Evolutionary conservation across 2,797 vertebrate genomes (phyloP).

Genomic region (Bovichtus variegatus): DNA sequence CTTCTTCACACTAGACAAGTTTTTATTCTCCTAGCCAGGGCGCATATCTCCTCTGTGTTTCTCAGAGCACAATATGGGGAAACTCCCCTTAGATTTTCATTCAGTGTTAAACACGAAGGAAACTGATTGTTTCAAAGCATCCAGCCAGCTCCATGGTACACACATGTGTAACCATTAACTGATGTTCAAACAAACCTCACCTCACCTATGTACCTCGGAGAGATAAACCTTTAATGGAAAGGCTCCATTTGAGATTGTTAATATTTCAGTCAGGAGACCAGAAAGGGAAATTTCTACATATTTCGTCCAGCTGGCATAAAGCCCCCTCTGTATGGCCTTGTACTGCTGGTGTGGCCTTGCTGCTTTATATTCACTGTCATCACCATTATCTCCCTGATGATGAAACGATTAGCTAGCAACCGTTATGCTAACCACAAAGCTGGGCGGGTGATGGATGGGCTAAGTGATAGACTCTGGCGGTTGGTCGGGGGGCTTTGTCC

Average conservation of each 20-base stretch:
- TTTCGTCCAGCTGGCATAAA: constrained; percentile 37
- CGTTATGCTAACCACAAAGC: constrained; percentile 86
- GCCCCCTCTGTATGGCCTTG: not conserved
- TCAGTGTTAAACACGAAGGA: constrained; percentile 29
- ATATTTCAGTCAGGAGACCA: constrained; percentile 19
- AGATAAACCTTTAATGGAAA: constrained; percentile 17
- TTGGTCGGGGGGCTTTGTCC: constrained; percentile 79
- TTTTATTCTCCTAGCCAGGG: constrained; percentile 46
- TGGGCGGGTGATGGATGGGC: constrained; percentile 82
- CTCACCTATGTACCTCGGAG: not conserved
- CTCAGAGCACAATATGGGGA: constrained; percentile 17
- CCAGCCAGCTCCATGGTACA: not conserved
- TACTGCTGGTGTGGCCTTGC: constrained; percentile 82
- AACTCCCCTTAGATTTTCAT: constrained; percentile 35
- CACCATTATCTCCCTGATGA: constrained; percentile 88
- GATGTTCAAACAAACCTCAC: constrained; percentile 49
- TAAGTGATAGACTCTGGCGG: constrained; percentile 76
- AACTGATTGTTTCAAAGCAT: constrained; percentile 35
- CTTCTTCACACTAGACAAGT: constrained; percentile 45
- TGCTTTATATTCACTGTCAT: constrained; percentile 86
- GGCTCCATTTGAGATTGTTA: constrained; percentile 9
- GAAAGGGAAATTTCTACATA: constrained; percentile 13
- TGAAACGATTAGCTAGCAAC: constrained; percentile 90
- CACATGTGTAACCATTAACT: constrained; percentile 56
- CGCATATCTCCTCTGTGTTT: constrained; percentile 16